phyloP scores from a whole-genome alignment of 1,140 invertebrate species.

The Leptopilina clavipes region DNA sequence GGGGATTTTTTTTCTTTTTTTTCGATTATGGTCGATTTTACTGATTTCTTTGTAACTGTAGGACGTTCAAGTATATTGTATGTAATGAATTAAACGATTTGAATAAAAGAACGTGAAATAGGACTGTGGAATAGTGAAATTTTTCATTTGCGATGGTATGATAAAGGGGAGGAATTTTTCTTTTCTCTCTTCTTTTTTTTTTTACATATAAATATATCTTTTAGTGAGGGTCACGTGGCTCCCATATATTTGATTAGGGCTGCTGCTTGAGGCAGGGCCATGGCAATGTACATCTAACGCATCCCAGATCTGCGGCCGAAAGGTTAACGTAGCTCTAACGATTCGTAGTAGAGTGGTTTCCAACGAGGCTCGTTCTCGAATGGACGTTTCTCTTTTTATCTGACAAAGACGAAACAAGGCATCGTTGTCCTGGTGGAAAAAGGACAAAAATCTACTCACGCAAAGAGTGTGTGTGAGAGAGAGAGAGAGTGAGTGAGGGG shows the following conservation, averaged over 20 bases:
- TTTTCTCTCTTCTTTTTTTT: constrained; percentile 32
- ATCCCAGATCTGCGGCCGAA: constrained; percentile 33
- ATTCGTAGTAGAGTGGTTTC: constrained; percentile 33
- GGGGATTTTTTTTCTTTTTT: too few species aligned
- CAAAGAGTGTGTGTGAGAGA: background rate
- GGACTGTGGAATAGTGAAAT: background rate
- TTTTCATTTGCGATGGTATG: background rate
- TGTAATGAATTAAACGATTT: too few species aligned
- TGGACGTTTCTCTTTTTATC: background rate
- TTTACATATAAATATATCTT: constrained; percentile 41
- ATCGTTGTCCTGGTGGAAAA: background rate
- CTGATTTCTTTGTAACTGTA: too few species aligned
- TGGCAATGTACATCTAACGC: constrained; percentile 15
- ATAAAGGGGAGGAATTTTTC: background rate
- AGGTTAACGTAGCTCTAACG: constrained; percentile 37
- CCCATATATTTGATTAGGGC: constrained; percentile 32
- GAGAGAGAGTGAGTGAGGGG: background rate
- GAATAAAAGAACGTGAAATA: background rate
- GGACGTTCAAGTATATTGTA: too few species aligned
- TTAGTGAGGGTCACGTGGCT: constrained; percentile 41
- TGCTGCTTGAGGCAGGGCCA: constrained; percentile 31
- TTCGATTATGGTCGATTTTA: too few species aligned
- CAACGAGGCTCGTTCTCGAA: background rate
- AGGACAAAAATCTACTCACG: constrained; percentile 30
- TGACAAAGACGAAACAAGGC: constrained; percentile 19